A percentile compares a stretch with the other conserved stretches of the same genome.
Conservation (phyloP, 2,797 vertebrate species). For the Thripadectes ignobilis region DNA sequence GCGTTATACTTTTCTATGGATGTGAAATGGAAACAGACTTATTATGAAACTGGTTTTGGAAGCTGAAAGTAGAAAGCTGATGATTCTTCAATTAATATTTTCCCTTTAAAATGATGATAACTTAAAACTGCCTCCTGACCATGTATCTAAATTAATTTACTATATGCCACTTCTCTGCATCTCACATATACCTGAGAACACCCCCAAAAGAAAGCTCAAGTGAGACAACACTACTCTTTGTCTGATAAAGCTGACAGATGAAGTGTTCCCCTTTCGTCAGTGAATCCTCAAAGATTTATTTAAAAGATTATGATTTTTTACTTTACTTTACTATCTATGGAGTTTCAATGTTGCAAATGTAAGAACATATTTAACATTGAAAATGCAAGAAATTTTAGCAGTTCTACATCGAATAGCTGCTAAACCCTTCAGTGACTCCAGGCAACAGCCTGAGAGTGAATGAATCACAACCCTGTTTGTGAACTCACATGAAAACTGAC, state of each 20-base stretch:
- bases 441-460: not conserved
- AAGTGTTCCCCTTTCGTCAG: not conserved
- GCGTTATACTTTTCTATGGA: not conserved
- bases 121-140: not conserved
- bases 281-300: not conserved
- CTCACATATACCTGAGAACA: not conserved
- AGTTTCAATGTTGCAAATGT: not conserved
- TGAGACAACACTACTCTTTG: not conserved
- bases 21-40: not conserved
- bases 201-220: not conserved
- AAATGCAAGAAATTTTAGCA: not conserved
- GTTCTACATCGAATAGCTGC: not conserved
- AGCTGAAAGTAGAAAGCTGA: not conserved
- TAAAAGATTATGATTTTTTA: not conserved
- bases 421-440: not conserved
- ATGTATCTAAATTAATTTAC: not conserved
- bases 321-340: not conserved
- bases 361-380: not conserved
- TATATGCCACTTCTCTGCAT: not conserved
- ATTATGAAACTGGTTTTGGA: not conserved
- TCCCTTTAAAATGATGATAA: not conserved
- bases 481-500: not conserved
- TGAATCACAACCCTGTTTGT: not conserved
- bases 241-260: not conserved
- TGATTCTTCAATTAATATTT: not conserved